phyloP scores from a whole-genome alignment of 1,140 invertebrate species.

The Venustaconcha ellipsiformis region DNA sequence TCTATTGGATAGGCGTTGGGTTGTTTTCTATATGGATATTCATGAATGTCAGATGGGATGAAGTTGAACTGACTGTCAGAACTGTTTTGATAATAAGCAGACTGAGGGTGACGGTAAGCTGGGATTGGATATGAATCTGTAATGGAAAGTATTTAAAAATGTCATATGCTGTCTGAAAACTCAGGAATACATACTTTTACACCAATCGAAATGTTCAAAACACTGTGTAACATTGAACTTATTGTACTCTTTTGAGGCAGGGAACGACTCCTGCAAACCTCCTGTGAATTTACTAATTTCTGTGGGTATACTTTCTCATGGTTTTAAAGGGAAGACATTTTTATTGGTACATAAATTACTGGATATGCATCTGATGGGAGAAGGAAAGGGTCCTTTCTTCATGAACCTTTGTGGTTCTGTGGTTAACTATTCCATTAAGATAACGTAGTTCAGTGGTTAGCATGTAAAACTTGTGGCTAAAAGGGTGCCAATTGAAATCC shows the following conservation, averaged over 20 bases:
- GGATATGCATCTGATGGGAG: no score
- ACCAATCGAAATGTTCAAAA: not conserved
- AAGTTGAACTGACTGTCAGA: constrained; percentile 19
- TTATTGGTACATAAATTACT: no score
- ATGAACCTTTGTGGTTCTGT: no score
- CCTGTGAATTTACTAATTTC: no score
- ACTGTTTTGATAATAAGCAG: constrained; percentile 15
- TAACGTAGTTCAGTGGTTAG: no score
- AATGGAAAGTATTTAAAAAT: not conserved
- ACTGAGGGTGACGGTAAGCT: constrained; percentile 1
- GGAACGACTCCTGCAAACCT: not conserved
- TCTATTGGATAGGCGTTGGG: constrained; percentile 15
- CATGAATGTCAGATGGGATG: constrained; percentile 23
- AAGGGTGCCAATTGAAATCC: no score
- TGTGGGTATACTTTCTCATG: no score
- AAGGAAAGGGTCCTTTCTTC: no score
- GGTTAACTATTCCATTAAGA: no score
- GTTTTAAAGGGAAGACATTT: no score
- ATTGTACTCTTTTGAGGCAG: not conserved
- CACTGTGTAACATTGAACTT: not conserved
- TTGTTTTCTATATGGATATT: constrained; percentile 17
- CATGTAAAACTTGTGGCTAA: no score
- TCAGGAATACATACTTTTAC: not conserved
- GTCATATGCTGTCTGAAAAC: not conserved
- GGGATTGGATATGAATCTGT: no score